Base-by-base conservation (phyloP, 2,797 vertebrate genomes). In the Sitta carolinensis region DNA sequence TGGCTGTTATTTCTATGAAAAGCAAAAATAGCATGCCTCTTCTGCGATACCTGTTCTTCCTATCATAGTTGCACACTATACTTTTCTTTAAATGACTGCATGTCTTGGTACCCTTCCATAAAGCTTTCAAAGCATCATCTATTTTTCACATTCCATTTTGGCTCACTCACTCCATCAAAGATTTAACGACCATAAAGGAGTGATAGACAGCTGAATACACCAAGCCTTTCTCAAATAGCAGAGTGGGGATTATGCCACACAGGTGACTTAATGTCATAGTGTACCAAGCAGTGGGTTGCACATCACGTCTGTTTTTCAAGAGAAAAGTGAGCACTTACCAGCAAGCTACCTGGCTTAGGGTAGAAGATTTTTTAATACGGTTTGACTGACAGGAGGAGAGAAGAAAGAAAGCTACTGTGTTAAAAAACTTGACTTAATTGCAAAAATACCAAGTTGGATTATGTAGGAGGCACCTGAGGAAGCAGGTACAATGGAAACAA, bases 81-180 rank as follows among this genome's bases (percentile, higher is more conserved):
- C 59, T 95, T 95, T 90, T 45, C 70, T 93, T 57, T 23, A 68
- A 69, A 52, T 47, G 14, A 54, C 42, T 77, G 42, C 19, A 7
- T 55, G 47, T 47, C 51, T 80, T 63, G 62, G 42, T 45, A 83
- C 47, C 54, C 69, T 87, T 90, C 84, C 45, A 89, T 61, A 85
- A 75, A 61, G 52, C 51, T 81, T 94, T 90, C 27, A 88, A 79
- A 88, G 64, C 63, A 77, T 74, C 34, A 22, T 36, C 30, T 55
- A 47, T 91, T 87, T 67, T 93, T 87, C 87, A 84, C 58, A 5
- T 91, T 87, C 68, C 85, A 36, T 91, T 94, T 89, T 94, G 68
- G 69, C 63, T 94, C 76, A 50, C 51, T 85, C 76, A 42, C 83
- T 92, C 91, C 66, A 73, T 85, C 89, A 84, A 55, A 89, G 62